These are phyloP conservation scores for Escarpia spicata DNA, from an alignment of 2,888 invertebrate species.

Conservation along the genomic window DNA sequence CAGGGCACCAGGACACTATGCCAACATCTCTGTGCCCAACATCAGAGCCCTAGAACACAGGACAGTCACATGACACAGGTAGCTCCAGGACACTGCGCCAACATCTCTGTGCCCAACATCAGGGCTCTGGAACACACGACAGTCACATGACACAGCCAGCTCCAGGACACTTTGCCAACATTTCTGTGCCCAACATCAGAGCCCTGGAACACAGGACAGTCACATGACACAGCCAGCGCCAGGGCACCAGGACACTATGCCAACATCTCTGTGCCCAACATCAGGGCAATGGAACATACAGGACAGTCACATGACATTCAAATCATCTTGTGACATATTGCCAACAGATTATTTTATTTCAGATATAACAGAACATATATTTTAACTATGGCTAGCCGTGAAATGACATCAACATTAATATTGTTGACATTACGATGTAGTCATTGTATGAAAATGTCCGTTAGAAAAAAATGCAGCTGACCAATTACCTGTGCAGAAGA, in stretches of 20 bases:
- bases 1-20: conserved; percentile 66
- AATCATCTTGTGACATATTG: too few relatives aligned
- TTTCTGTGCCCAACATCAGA: conserved; percentile 30
- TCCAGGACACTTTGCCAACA: not conserved
- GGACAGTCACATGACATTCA: not conserved
- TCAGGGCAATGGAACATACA: conserved; percentile 33
- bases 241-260: conserved; percentile 66
- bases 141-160: not conserved
- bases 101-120: conserved; percentile 29
- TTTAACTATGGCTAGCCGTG: too few relatives aligned
- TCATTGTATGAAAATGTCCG: too few relatives aligned
- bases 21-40: conserved; percentile 33
- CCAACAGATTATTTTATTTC: too few relatives aligned
- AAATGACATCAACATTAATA: too few relatives aligned
- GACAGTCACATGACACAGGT: not conserved
- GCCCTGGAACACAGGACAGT: conserved; percentile 31
- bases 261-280: conserved; percentile 34
- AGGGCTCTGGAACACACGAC: conserved; percentile 32
- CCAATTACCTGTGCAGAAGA: too few relatives aligned
- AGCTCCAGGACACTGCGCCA: not conserved
- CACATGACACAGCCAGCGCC: conserved; percentile 68
- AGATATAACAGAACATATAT: too few relatives aligned
- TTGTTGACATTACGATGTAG: too few relatives aligned
- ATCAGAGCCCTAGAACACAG: conserved; percentile 35
- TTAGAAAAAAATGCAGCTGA: too few relatives aligned